Evolutionary conservation across 2,113 vertebrate species (phyloP).

Genomic region (Halcyon malimbica): DNA sequence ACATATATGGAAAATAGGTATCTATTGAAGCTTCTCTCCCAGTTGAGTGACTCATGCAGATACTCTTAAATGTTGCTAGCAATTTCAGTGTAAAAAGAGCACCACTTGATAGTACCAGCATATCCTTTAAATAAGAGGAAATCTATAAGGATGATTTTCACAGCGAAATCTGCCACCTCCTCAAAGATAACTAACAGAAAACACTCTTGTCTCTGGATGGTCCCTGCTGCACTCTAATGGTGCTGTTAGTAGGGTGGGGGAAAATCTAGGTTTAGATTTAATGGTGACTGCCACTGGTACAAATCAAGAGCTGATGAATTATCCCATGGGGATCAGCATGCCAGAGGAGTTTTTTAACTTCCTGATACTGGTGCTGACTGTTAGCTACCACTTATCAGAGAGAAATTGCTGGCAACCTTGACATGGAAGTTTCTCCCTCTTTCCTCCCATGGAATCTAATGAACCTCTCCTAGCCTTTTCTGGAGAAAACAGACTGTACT

Average conservation of each 20-base stretch:
- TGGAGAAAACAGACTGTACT: not conserved
- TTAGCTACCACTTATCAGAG: not conserved
- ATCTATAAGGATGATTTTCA: conserved; percentile 16
- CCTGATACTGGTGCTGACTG: not conserved
- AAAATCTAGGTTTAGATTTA: conserved; percentile 19
- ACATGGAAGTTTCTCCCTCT: not conserved
- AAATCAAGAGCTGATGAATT: conserved; percentile 35
- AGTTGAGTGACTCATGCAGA: not conserved
- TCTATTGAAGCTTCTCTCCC: not conserved
- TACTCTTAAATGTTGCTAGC: not conserved
- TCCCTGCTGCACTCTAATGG: conserved; percentile 26
- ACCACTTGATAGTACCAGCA: not conserved
- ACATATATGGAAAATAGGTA: not conserved
- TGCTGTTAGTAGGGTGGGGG: conserved; percentile 17
- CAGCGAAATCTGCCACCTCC: conserved; percentile 2
- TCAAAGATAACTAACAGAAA: conserved; percentile 40
- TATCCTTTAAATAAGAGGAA: conserved; percentile 37
- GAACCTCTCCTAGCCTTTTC: not conserved
- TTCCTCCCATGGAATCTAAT: not conserved
- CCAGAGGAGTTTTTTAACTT: not conserved
- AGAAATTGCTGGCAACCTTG: not conserved
- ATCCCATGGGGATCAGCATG: conserved; percentile 17
- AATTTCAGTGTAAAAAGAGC: conserved; percentile 25
- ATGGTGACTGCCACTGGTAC: not conserved
- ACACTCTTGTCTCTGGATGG: not conserved